A percentile compares a stretch with the other conserved stretches of the same genome.
Conservation (phyloP, 2,797 vertebrate genomes). For the Sebastes vulpes region DNA sequence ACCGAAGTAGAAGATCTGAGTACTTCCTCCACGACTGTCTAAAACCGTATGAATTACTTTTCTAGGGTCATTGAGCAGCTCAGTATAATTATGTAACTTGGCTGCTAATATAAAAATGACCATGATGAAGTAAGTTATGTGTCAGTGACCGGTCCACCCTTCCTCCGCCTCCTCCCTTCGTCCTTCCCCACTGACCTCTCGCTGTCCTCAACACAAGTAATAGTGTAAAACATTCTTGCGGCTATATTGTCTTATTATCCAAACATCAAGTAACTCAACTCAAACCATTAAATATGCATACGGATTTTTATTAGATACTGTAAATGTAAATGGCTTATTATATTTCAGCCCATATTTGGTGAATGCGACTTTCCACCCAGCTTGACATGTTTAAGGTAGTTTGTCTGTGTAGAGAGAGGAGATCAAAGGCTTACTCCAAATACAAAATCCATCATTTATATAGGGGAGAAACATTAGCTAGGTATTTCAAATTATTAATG, state of each 20-base stretch:
- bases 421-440: conserved; percentile 19
- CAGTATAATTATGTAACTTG: conserved; percentile 24
- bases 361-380: not conserved
- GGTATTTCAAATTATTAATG: not conserved
- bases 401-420: conserved; percentile 18
- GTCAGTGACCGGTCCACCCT: conserved; percentile 52
- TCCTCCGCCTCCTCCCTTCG: conserved; percentile 59
- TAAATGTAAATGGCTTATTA: not conserved
- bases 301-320: not conserved
- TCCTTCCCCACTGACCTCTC: conserved; percentile 46
- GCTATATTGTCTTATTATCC: not conserved
- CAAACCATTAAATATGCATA: not conserved
- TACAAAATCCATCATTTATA: not conserved
- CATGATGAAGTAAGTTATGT: conserved; percentile 28
- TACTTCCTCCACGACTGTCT: not conserved
- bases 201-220: not conserved
- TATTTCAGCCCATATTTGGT: conserved; percentile 15
- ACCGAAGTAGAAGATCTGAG: not conserved
- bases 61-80: not conserved
- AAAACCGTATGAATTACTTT: not conserved
- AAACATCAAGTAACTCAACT: not conserved
- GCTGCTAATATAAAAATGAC: conserved; percentile 33
- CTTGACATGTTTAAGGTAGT: conserved; percentile 24
- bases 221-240: not conserved
- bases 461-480: conserved; percentile 32